A percentile compares a stretch with the other conserved stretches of the same genome.
phyloP scores from a whole-genome alignment of 1,140 invertebrate genomes.

The Pemphigus obesinymphae region DNA sequence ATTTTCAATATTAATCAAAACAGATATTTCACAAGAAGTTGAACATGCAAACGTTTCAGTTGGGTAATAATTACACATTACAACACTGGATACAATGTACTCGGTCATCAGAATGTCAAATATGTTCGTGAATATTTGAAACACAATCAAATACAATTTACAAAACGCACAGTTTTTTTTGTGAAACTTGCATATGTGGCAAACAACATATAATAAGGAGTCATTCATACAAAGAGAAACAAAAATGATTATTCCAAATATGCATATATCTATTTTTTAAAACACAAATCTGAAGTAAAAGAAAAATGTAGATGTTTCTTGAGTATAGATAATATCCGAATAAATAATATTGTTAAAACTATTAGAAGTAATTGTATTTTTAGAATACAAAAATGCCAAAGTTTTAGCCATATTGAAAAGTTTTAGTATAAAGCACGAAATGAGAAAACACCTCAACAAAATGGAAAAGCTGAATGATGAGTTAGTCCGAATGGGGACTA shows the following conservation, averaged over 20 bases:
- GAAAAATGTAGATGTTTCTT: constrained; percentile 43
- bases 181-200: too few species aligned
- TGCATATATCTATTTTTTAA: constrained; percentile 45
- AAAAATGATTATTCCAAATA: too few species aligned
- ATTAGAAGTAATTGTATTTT: too few species aligned
- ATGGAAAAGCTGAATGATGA: constrained; percentile 53
- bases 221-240: too few species aligned
- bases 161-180: too few species aligned
- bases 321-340: background rate
- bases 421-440: constrained; percentile 50
- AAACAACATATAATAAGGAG: too few species aligned
- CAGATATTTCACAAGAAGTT: background rate
- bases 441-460: constrained; percentile 53
- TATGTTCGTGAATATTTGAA: background rate
- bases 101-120: background rate
- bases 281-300: constrained; percentile 49
- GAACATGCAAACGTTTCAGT: background rate
- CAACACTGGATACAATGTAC: background rate
- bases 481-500: constrained; percentile 49
- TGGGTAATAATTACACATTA: background rate
- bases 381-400: constrained; percentile 47
- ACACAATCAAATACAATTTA: background rate
- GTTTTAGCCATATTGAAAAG: constrained; percentile 43
- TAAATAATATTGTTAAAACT: background rate
- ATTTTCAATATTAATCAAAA: background rate